These are phyloP conservation scores for Otis tarda DNA, from an alignment of 2,113 vertebrate species.

Conservation along the genomic window DNA sequence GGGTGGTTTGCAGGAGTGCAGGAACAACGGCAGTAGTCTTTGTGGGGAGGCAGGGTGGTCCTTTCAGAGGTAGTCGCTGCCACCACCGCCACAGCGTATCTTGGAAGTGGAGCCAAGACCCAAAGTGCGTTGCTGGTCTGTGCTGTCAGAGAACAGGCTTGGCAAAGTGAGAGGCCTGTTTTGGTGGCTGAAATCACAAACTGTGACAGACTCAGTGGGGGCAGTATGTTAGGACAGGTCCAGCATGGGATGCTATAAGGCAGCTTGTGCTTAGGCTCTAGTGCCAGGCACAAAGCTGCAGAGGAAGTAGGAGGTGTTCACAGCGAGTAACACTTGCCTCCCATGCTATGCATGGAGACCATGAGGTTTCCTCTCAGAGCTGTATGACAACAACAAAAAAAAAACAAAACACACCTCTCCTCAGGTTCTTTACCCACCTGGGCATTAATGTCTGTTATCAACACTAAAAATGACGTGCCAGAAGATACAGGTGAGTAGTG, in stretches of 20 bases:
- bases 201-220: neutral
- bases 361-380: neutral
- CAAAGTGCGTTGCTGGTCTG: fast-evolving
- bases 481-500: neutral
- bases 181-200: neutral
- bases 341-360: fast-evolving
- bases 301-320: neutral
- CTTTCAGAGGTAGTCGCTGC: fast-evolving
- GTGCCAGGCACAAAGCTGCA: fast-evolving
- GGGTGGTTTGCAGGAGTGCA: neutral
- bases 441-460: neutral
- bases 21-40: neutral
- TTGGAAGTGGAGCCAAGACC: neutral
- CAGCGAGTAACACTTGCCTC: fast-evolving
- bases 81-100: neutral
- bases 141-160: neutral
- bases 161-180: neutral
- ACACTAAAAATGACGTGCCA: neutral
- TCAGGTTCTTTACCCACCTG: neutral
- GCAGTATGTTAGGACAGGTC: neutral
- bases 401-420: neutral
- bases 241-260: too few species aligned
- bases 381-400: neutral
- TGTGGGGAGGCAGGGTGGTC: neutral
- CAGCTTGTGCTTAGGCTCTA: neutral